Conservation (phyloP, 2,888 invertebrate species). For the Gastrophysa polygoni region DNA sequence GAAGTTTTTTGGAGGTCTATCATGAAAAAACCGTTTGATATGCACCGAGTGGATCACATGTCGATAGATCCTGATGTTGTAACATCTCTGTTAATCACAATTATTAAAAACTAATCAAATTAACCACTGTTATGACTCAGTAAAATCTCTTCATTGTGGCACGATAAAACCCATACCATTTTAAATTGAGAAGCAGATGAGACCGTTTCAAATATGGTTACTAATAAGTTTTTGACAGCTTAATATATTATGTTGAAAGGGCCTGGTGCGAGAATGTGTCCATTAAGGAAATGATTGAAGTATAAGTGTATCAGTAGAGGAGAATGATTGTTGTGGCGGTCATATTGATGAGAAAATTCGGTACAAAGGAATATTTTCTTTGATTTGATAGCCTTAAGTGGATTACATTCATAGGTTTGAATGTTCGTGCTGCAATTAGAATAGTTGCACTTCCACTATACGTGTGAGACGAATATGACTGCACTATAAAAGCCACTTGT, state of each 20-base stretch:
- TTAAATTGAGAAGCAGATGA: conserved; percentile 2
- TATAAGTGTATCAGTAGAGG: conserved; percentile 3
- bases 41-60: conserved; percentile 2
- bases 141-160: conserved; percentile 27
- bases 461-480: no score
- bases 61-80: conserved; percentile 18
- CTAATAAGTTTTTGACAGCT: conserved; percentile 17
- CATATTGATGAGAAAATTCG: not conserved
- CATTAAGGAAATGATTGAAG: conserved; percentile 1
- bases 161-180: not conserved
- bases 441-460: no score
- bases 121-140: conserved; percentile 36
- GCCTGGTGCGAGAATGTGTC: conserved; percentile 7
- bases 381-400: not conserved
- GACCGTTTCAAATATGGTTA: conserved; percentile 7
- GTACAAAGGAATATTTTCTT: not conserved
- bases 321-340: conserved; percentile 4
- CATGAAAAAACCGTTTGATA: not conserved
- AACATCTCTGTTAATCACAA: conserved; percentile 34
- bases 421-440: no score
- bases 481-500: no score
- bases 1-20: not conserved
- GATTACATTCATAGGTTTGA: not conserved
- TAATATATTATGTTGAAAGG: conserved; percentile 11
- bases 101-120: conserved; percentile 35